Percentiles rank a stretch among this genome's conserved stretches.
Evolutionary conservation across 2,113 vertebrate genomes (phyloP).

Genomic region (Crocuta crocuta): DNA sequence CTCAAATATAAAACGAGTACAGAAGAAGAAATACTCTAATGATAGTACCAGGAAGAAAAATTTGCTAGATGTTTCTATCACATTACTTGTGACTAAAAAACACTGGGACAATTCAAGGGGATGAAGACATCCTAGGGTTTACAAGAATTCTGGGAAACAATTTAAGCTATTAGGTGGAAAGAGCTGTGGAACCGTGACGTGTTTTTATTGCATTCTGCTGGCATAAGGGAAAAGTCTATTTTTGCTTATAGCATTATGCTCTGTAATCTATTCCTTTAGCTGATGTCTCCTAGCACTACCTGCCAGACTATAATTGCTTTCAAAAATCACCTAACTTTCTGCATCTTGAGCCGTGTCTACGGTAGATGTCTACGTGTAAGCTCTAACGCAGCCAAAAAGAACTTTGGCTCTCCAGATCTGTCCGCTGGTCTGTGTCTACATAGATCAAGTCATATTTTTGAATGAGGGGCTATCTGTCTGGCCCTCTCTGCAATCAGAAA

Average conservation of each 20-base stretch:
- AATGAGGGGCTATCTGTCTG: neutral
- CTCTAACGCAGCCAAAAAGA: neutral
- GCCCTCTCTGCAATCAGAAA: neutral
- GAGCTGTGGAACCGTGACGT: neutral
- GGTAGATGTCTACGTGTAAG: neutral
- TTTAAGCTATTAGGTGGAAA: neutral
- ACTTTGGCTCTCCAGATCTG: neutral
- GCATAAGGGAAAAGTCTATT: neutral
- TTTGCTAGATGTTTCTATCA: conserved; percentile 5
- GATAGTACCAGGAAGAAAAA: neutral
- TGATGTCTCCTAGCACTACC: neutral
- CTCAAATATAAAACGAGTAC: neutral
- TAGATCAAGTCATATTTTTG: neutral
- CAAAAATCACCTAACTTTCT: neutral
- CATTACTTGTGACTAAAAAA: neutral
- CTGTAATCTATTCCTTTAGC: neutral
- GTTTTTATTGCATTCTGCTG: neutral
- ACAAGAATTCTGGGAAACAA: neutral
- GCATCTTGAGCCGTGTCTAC: neutral
- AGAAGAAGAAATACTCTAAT: neutral
- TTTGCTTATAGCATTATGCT: neutral
- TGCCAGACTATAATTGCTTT: neutral
- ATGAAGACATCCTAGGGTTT: neutral
- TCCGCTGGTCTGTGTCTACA: neutral
- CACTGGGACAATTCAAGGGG: neutral